phyloP scores from a whole-genome alignment of 2,888 invertebrate genomes.

The Thereva nobilitata region DNA sequence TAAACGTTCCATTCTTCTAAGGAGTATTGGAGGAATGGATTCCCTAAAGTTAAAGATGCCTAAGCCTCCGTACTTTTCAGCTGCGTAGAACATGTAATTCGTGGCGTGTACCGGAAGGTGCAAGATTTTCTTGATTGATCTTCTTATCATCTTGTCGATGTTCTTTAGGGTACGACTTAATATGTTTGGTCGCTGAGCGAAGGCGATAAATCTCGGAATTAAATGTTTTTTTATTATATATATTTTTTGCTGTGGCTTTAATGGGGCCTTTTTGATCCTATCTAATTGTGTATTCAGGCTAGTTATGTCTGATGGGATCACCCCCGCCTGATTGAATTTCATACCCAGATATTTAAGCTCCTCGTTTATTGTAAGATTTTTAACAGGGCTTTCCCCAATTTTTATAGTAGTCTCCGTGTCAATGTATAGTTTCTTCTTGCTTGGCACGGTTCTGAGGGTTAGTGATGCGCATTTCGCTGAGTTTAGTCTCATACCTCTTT shows the following conservation, averaged over 20 bases:
- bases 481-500: constrained; percentile 1
- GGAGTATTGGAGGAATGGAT: neutral
- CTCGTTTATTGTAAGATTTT: neutral
- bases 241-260: constrained; percentile 20
- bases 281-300: neutral
- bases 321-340: neutral
- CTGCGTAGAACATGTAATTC: too few relatives aligned
- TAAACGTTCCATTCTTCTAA: neutral
- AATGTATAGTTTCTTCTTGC: neutral
- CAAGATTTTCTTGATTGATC: neutral
- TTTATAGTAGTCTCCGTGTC: neutral
- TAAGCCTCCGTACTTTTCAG: neutral
- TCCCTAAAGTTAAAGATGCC: neutral
- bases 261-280: neutral
- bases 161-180: neutral
- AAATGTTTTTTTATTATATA: neutral
- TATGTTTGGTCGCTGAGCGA: neutral
- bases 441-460: neutral
- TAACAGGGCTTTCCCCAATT: neutral
- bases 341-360: constrained; percentile 4
- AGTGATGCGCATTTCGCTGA: neutral
- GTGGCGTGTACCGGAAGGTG: neutral
- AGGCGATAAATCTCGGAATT: neutral
- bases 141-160: constrained; percentile 1
- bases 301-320: neutral